These are phyloP conservation scores for Bombus terrestris DNA, from an alignment of 1,140 invertebrate genomes.

Conservation along the genomic window DNA sequence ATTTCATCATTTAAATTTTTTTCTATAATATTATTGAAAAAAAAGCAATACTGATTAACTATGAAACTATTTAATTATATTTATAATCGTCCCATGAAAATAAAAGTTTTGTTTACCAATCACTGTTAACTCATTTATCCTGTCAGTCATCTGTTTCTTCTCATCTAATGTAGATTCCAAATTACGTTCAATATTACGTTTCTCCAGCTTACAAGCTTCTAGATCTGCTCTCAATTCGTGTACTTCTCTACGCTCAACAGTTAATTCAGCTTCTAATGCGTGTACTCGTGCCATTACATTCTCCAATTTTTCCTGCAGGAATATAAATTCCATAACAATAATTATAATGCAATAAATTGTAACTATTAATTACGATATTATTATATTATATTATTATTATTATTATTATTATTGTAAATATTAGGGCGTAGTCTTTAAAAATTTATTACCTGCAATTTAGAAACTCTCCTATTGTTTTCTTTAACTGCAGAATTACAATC, in stretches of 20 bases:
- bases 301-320: conserved; percentile 82
- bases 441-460: conserved; percentile 76
- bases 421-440: background rate
- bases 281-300: conserved; percentile 80
- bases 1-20: conserved; percentile 82
- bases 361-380: background rate
- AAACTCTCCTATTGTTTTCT: conserved; percentile 77
- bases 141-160: conserved; percentile 83
- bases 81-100: background rate
- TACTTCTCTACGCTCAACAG: conserved; percentile 78
- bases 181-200: conserved; percentile 82
- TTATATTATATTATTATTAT: too few species aligned
- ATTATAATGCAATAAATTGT: background rate
- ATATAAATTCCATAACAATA: conserved; percentile 23
- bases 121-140: conserved; percentile 81
- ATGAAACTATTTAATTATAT: background rate
- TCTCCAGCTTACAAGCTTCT: conserved; percentile 81
- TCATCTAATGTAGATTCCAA: conserved; percentile 85
- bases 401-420: background rate
- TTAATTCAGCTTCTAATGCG: conserved; percentile 81
- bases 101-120: conserved; percentile 76
- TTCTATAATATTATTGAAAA: conserved; percentile 75
- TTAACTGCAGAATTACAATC: conserved; percentile 82
- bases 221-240: conserved; percentile 82
- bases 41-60: background rate